These are phyloP conservation scores for Periparus ater DNA, from an alignment of 2,797 vertebrate genomes.

Conservation along the genomic window DNA sequence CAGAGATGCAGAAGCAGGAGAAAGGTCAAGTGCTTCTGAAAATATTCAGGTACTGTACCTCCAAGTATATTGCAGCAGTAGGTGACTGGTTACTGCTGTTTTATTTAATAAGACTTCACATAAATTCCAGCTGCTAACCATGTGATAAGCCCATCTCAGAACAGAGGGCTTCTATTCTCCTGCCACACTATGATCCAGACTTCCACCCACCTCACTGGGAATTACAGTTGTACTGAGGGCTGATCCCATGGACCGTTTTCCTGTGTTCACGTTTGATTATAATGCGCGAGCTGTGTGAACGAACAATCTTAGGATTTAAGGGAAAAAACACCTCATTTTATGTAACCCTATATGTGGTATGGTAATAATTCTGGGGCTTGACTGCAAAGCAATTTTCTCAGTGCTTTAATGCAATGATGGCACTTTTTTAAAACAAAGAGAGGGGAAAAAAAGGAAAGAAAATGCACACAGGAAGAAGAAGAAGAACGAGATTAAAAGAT, in stretches of 20 bases:
- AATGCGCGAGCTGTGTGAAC: not conserved
- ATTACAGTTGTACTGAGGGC: not conserved
- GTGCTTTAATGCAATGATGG: not conserved
- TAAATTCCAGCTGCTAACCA: slow-evolving; percentile 77
- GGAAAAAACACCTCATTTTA: slow-evolving; percentile 1
- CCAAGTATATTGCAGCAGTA: slow-evolving; percentile 67
- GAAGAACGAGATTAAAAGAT: not conserved
- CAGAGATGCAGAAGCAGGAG: slow-evolving; percentile 62
- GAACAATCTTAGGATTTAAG: slow-evolving; percentile 14
- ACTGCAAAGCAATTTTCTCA: slow-evolving; percentile 7
- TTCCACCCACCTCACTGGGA: slow-evolving; percentile 40
- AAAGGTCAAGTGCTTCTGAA: slow-evolving; percentile 65
- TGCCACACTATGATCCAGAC: not conserved
- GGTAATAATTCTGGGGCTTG: not conserved
- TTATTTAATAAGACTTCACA: slow-evolving; percentile 76
- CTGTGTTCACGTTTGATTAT: slow-evolving; percentile 1
- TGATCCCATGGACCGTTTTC: slow-evolving; percentile 13
- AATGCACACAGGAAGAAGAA: not conserved
- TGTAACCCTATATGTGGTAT: not conserved
- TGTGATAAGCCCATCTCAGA: slow-evolving; percentile 71
- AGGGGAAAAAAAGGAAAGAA: not conserved
- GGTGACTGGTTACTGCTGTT: slow-evolving; percentile 76
- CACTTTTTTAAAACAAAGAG: not conserved
- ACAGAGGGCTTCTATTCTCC: slow-evolving; percentile 65
- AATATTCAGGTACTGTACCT: slow-evolving; percentile 71